These are phyloP conservation scores for Oasisia sp. DNA, from an alignment of 2,888 invertebrate genomes.

Conservation along the genomic window DNA sequence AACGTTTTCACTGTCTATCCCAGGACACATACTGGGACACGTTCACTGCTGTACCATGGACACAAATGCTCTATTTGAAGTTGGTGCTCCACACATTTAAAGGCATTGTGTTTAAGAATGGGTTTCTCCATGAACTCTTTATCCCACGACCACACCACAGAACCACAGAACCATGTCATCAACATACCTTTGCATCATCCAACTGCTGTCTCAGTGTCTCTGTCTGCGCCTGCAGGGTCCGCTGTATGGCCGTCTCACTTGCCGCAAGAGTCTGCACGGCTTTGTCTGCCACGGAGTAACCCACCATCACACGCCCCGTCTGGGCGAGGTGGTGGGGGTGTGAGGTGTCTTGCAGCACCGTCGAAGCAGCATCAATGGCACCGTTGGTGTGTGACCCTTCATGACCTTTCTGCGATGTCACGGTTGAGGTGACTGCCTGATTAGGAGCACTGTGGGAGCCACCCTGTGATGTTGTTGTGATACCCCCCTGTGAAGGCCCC, in stretches of 20 bases:
- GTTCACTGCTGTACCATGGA: no score
- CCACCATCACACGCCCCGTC: not conserved
- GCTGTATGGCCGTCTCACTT: slow-evolving; percentile 19
- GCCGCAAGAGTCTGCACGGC: not conserved
- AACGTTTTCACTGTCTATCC: no score
- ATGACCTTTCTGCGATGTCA: not conserved
- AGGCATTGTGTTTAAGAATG: no score
- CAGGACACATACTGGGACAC: no score
- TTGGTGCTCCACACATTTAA: no score
- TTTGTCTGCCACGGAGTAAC: not conserved
- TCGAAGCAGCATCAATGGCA: not conserved
- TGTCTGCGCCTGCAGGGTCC: slow-evolving; percentile 30
- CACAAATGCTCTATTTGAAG: no score
- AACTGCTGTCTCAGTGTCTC: slow-evolving; percentile 29
- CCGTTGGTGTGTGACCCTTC: not conserved
- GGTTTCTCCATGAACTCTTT: no score
- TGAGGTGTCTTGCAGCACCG: not conserved
- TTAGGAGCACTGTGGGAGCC: not conserved
- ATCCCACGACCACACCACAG: not conserved
- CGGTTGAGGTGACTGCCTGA: not conserved
- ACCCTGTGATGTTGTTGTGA: not conserved
- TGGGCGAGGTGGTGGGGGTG: not conserved
- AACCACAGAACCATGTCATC: not conserved
- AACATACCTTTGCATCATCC: slow-evolving; percentile 30
- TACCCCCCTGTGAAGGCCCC: not conserved